Evolutionary conservation across 2,888 invertebrate species (phyloP), one percentile per base, ranked within the genome.

Genomic region (Chydorus sphaericus): DNA sequence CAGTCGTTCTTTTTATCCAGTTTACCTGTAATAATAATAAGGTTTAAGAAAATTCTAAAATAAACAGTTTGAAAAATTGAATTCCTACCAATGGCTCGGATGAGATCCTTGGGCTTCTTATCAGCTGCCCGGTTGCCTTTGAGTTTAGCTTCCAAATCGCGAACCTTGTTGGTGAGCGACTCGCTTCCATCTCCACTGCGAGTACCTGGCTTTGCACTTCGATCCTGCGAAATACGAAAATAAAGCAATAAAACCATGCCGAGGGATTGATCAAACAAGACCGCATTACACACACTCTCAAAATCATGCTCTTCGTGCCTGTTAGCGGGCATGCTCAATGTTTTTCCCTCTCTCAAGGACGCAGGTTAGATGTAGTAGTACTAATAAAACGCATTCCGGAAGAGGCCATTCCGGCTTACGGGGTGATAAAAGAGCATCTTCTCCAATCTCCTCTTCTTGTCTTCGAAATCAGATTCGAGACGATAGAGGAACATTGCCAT

Each of bases 1-100:
- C 91, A 91, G 69, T 92, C 91, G 57, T 80, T 83, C 59, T 83
- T 81, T n/a, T n/a, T n/a, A 67, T 90, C 89, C 61, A 91, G 85
- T 72, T 85, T 86, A 54, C 90, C 75, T 74, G 53, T 1, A 60
- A 57, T 52, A 50, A 55, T 44, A 36, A 36, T 36, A 36, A 36
- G 8, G n/a, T n/a, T 36, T 36, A 39, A 39, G 6, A 16, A 39
- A 39, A 39, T 16, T 7, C 8, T 33, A 14, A 44, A 20, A 51
- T 2, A 16, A 51, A 4, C 6, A 31, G n/a, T 23, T 6, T 4
- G 5, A 18, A 50, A 18, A 39, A 4, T 11, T 14, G 44, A 33
- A n/a, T 44, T 62, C 63, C 62, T 63, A 70, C 75, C 90, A 59
- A 91, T 88, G 48, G 90, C 85, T 60, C 90, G 77, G 70, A 86